These are phyloP conservation scores for Irena cyanogastra DNA, from an alignment of 2,113 vertebrate genomes.

Conservation along the genomic window DNA sequence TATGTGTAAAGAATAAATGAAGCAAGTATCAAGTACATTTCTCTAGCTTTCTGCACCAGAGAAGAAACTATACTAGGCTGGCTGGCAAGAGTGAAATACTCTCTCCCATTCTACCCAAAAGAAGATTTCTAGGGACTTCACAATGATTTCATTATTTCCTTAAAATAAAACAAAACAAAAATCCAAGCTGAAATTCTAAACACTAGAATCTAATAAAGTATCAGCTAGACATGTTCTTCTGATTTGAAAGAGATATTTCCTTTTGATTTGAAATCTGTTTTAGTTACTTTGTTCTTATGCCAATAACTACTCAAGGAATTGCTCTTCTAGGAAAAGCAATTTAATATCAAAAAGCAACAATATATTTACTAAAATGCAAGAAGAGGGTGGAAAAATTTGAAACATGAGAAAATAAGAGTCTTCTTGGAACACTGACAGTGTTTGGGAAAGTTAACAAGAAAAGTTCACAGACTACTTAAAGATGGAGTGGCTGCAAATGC, in stretches of 20 bases:
- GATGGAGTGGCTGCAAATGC: not conserved
- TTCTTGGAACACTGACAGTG: not conserved
- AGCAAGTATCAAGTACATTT: not conserved
- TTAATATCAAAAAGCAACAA: not conserved
- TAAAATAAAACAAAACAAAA: not conserved
- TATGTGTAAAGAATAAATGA: not conserved
- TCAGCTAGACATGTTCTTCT: not conserved
- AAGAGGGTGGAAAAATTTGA: not conserved
- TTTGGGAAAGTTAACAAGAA: not conserved
- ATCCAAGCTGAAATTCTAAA: not conserved
- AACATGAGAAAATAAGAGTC: not conserved
- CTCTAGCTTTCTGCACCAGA: not conserved
- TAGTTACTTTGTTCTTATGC: not conserved
- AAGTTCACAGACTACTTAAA: not conserved
- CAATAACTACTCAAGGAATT: not conserved
- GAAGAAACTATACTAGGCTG: not conserved
- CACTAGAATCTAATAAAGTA: not conserved
- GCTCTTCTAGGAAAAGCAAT: not conserved
- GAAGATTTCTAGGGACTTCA: not conserved
- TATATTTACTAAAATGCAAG: not conserved
- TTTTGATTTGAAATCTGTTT: not conserved
- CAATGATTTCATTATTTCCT: not conserved
- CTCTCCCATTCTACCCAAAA: not conserved
- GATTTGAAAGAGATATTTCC: not conserved
- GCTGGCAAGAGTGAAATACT: not conserved